These are phyloP conservation scores for Gouania willdenowi DNA, from an alignment of 2,797 vertebrate genomes.

Conservation along the genomic window DNA sequence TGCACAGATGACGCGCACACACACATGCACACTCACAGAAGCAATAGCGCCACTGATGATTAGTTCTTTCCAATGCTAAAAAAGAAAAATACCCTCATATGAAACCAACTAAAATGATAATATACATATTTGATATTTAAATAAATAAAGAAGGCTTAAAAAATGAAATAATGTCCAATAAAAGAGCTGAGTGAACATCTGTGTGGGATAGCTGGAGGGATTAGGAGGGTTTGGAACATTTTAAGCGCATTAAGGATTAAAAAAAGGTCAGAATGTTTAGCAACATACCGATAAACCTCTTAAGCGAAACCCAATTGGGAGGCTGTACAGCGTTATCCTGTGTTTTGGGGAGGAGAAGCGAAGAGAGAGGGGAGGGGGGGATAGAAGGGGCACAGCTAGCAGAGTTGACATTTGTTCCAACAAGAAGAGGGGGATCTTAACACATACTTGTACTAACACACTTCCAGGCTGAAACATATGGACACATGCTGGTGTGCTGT, in stretches of 20 bases:
- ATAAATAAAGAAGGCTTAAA: conserved; percentile 33
- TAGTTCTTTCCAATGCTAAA: conserved; percentile 29
- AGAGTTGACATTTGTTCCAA: conserved; percentile 72
- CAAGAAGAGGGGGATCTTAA: conserved; percentile 50
- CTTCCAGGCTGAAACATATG: conserved; percentile 12
- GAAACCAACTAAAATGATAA: conserved; percentile 47
- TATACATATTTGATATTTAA: conserved; percentile 5
- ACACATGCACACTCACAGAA: neutral
- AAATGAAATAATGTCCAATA: conserved; percentile 70
- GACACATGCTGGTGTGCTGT: conserved; percentile 27
- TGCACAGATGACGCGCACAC: neutral
- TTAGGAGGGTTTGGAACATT: conserved; percentile 81
- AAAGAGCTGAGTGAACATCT: conserved; percentile 76
- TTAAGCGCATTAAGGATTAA: conserved; percentile 84
- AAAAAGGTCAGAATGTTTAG: conserved; percentile 86
- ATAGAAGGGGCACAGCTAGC: conserved; percentile 30
- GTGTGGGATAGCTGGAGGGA: conserved; percentile 77
- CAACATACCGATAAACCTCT: conserved; percentile 83
- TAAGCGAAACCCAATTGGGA: conserved; percentile 80
- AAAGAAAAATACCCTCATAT: conserved; percentile 41
- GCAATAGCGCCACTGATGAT: conserved; percentile 11
- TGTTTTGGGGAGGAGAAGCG: conserved; percentile 68
- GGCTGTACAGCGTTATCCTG: conserved; percentile 70
- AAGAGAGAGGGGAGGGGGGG: conserved; percentile 21
- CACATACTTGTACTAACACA: conserved; percentile 39